phyloP scores from a whole-genome alignment of 2,888 invertebrate species.

The Oscheius myriophilus region DNA sequence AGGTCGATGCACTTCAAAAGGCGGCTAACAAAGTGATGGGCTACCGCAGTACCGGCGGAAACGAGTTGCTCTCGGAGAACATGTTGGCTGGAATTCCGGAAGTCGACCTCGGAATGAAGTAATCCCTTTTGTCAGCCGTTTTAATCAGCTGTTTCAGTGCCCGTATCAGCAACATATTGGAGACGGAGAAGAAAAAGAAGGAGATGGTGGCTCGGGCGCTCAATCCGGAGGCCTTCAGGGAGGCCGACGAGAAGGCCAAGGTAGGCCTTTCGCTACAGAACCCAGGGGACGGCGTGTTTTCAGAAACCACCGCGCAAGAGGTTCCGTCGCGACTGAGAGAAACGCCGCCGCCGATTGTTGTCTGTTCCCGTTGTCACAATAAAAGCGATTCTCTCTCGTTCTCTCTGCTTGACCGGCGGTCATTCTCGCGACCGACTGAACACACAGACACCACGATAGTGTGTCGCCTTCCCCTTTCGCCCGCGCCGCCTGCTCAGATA shows the following conservation, averaged over 20 bases:
- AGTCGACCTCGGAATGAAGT: constrained; percentile 97
- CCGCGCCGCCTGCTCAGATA: constrained; percentile 7
- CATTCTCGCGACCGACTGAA: constrained; percentile 3
- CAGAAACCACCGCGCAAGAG: constrained; percentile 23
- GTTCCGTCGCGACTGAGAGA: constrained; percentile 12
- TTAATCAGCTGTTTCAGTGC: constrained; percentile 76
- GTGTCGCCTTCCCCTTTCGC: constrained; percentile 6
- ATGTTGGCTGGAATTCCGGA: constrained; percentile 99
- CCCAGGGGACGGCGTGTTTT: not conserved
- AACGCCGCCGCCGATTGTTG: not conserved
- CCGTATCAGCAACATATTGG: constrained; percentile 97
- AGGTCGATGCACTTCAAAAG: constrained; percentile 74
- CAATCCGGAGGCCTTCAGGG: constrained; percentile 22
- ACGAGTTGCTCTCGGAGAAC: constrained; percentile 99
- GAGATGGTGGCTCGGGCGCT: constrained; percentile 79
- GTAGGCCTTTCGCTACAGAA: not conserved
- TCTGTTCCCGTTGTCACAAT: constrained; percentile 8
- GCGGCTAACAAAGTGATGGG: constrained; percentile 88
- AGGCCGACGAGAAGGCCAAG: constrained; percentile 7
- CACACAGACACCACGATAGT: constrained; percentile 17
- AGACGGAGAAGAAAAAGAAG: constrained; percentile 97
- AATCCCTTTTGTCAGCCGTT: constrained; percentile 60
- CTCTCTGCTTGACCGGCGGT: constrained; percentile 12
- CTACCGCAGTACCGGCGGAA: constrained; percentile 84
- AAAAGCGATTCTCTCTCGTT: constrained; percentile 15